Conservation (phyloP, 2,113 vertebrate species). For the Alexandromys fortis region DNA sequence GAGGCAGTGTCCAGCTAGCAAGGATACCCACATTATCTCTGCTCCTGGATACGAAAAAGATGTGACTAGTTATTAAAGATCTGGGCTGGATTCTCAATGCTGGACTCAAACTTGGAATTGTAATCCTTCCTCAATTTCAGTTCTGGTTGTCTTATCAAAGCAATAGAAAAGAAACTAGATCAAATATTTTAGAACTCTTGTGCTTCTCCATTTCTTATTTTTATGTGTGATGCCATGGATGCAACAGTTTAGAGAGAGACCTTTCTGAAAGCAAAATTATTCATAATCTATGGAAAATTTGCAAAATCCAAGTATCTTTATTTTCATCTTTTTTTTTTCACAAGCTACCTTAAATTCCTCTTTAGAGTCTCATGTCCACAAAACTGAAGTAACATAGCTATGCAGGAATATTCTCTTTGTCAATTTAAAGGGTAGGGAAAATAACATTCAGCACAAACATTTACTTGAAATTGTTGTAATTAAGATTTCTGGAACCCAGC, state of each 20-base stretch:
- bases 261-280: neutral
- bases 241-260: neutral
- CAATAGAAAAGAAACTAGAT: neutral
- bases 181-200: neutral
- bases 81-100: neutral
- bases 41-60: neutral
- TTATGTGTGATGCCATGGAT: neutral
- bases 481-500: neutral
- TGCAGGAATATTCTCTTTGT: constrained; percentile 12
- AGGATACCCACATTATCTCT: neutral
- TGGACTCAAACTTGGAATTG: neutral
- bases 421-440: constrained; percentile 4
- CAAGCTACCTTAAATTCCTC: neutral
- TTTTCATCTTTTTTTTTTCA: neutral
- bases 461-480: constrained; percentile 53
- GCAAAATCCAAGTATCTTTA: neutral
- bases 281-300: neutral
- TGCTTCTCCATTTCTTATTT: constrained; percentile 28
- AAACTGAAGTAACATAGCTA: neutral
- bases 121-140: neutral
- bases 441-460: neutral
- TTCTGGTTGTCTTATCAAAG: neutral
- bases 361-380: neutral
- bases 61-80: neutral
- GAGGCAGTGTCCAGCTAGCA: neutral